phyloP scores from a whole-genome alignment of 1,140 invertebrate genomes.

The Planococcus citri region DNA sequence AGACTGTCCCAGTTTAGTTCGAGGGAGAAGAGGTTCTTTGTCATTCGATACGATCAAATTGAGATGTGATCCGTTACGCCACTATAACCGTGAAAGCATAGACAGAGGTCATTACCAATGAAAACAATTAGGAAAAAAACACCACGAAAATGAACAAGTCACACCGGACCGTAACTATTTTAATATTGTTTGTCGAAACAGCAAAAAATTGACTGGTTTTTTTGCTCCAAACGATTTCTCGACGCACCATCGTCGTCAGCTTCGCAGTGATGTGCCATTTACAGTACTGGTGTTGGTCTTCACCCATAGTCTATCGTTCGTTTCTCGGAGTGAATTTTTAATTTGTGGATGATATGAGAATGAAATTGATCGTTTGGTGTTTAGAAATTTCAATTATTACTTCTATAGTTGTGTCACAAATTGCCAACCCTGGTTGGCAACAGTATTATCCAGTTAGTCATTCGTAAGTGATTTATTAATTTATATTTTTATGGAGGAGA shows the following conservation, averaged over 20 bases:
- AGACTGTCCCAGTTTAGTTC: neutral
- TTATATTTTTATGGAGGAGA: too few relatives aligned
- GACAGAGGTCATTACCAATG: slow-evolving; percentile 14
- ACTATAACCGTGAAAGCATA: slow-evolving; percentile 5
- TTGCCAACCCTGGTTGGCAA: slow-evolving; percentile 24
- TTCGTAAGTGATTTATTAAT: too few relatives aligned
- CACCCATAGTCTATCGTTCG: neutral
- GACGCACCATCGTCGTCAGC: too few relatives aligned
- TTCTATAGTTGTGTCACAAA: slow-evolving; percentile 4
- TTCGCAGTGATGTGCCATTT: too few relatives aligned
- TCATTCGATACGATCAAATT: slow-evolving; percentile 4
- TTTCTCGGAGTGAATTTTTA: neutral
- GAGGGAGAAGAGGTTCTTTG: neutral
- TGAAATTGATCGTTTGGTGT: neutral
- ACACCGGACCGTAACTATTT: slow-evolving; percentile 1
- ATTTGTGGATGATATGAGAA: neutral
- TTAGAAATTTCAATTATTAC: neutral
- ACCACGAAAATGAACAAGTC: neutral
- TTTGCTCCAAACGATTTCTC: neutral
- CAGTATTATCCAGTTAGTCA: slow-evolving; percentile 25
- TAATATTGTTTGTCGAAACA: neutral
- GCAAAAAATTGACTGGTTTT: neutral
- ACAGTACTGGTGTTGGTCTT: too few relatives aligned
- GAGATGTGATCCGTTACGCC: slow-evolving; percentile 13
- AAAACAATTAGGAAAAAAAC: slow-evolving; percentile 1